These are phyloP conservation scores for Aselliscus stoliczkanus DNA, from an alignment of 2,797 vertebrate genomes.

Conservation along the genomic window DNA sequence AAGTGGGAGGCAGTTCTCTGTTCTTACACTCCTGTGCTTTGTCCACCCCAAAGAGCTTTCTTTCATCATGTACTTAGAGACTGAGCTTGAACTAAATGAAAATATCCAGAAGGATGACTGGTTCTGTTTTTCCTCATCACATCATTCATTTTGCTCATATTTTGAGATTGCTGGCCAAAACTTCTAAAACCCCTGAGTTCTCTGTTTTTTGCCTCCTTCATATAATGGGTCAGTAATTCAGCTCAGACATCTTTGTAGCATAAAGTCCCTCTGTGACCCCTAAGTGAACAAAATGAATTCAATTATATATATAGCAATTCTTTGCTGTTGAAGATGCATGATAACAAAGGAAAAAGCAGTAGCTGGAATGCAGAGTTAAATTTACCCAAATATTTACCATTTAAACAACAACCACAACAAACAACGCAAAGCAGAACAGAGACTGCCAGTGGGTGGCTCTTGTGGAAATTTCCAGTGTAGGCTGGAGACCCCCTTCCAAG, in stretches of 20 bases:
- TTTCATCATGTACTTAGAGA: background rate
- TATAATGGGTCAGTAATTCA: slow-evolving; percentile 28
- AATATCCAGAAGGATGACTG: slow-evolving; percentile 37
- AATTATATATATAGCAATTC: background rate
- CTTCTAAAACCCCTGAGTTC: background rate
- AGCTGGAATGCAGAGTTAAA: background rate
- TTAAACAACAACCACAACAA: background rate
- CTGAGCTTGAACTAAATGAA: slow-evolving; percentile 35
- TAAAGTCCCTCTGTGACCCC: background rate
- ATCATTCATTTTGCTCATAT: slow-evolving; percentile 22
- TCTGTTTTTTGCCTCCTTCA: slow-evolving; percentile 15
- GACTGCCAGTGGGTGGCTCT: background rate
- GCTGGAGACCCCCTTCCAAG: background rate
- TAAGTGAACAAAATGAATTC: background rate
- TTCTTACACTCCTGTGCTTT: background rate
- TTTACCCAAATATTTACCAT: background rate
- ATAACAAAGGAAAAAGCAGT: background rate
- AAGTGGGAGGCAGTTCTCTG: background rate
- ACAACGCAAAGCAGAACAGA: background rate
- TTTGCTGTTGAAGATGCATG: background rate
- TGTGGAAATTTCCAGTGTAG: background rate
- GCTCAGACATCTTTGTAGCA: background rate
- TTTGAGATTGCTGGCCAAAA: slow-evolving; percentile 30
- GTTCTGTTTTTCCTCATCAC: slow-evolving; percentile 41
- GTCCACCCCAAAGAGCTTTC: background rate